Percentiles rank a stretch among this genome's conserved stretches.
phyloP scores from a whole-genome alignment of 2,797 vertebrate genomes.

The Falco berigora region DNA sequence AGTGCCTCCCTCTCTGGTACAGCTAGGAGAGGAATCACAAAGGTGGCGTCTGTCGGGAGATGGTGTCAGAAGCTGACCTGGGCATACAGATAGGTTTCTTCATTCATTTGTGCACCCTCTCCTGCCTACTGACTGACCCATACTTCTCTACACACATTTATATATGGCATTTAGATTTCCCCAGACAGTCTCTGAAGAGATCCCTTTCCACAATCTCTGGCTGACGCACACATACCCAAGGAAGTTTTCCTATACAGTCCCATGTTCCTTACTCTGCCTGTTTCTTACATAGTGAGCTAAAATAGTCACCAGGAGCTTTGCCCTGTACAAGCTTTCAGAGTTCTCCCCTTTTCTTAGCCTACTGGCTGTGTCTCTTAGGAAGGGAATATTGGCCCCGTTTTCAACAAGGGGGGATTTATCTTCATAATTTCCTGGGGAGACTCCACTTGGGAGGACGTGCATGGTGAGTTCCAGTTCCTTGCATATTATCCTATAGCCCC shows the following conservation, averaged over 20 bases:
- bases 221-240: not conserved
- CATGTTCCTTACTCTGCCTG: not conserved
- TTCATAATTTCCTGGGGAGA: not conserved
- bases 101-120: not conserved
- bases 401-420: not conserved
- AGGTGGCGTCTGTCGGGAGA: not conserved
- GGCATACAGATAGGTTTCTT: not conserved
- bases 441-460: not conserved
- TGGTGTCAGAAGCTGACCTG: not conserved
- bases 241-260: not conserved
- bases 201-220: not conserved
- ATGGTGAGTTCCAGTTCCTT: not conserved
- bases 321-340: not conserved
- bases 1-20: not conserved
- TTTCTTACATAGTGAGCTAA: not conserved
- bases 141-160: not conserved
- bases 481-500: not conserved
- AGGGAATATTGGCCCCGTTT: not conserved
- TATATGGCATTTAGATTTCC: not conserved
- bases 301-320: not conserved
- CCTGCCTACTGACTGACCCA: not conserved
- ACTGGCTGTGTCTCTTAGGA: not conserved
- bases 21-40: not conserved
- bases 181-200: not conserved
- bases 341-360: conserved; percentile 13